Evolutionary conservation across 2,888 invertebrate genomes (phyloP).

Genomic region (Xanthorhoe designata): DNA sequence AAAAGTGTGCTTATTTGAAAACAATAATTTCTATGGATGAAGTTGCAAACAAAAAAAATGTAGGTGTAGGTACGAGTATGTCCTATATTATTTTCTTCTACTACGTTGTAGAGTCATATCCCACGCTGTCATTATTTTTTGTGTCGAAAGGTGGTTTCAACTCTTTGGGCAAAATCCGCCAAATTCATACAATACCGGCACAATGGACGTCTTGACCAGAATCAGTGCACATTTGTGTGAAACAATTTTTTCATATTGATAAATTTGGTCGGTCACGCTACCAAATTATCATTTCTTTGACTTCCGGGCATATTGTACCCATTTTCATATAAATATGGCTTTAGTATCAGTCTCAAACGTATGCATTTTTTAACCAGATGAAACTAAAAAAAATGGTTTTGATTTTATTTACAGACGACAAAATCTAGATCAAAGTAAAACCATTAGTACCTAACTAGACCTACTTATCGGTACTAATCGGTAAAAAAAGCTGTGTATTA

Average conservation of each 20-base stretch:
- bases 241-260: slow-evolving; percentile 56
- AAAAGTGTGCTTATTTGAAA: too few relatives aligned
- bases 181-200: slow-evolving; percentile 66
- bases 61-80: background rate
- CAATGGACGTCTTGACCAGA: slow-evolving; percentile 82
- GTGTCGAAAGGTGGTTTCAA: slow-evolving; percentile 66
- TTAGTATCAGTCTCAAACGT: background rate
- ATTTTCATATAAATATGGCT: background rate
- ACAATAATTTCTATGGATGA: too few relatives aligned
- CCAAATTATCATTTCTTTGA: slow-evolving; percentile 26
- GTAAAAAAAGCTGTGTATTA: too few relatives aligned
- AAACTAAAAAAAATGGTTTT: too few relatives aligned
- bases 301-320: slow-evolving; percentile 28
- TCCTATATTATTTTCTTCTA: background rate
- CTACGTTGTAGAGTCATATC: slow-evolving; percentile 36
- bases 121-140: slow-evolving; percentile 79
- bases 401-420: too few relatives aligned
- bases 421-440: too few relatives aligned
- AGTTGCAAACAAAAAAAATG: too few relatives aligned
- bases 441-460: too few relatives aligned
- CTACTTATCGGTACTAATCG: too few relatives aligned
- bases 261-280: slow-evolving; percentile 46
- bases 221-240: slow-evolving; percentile 72
- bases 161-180: slow-evolving; percentile 70
- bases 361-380: too few relatives aligned